Evolutionary conservation across 2,113 vertebrate species (phyloP), one percentile per base, ranked within the genome.

Genomic region (Rhadina sibilatrix): DNA sequence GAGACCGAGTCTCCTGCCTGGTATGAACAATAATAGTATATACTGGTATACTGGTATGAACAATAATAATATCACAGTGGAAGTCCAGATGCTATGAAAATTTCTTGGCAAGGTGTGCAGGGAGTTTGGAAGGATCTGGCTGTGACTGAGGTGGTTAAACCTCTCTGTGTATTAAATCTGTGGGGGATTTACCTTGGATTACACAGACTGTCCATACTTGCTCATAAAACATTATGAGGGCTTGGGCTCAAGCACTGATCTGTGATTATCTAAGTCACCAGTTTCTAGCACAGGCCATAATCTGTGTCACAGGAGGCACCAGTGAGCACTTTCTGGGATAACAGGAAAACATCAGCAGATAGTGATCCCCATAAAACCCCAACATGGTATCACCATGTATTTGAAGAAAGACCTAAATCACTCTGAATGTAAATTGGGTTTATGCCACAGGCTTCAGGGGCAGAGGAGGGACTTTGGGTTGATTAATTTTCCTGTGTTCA

Each of bases 1-100:
- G 35, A 30, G 42, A 15, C 12, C 9, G 12, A n/a, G n/a, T 35
- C 0, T 2, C 13, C 2, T 2, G 47, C 6, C 11, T 46, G 60
- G 25, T 13, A 8, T 21, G 25, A n/a, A 25, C 30, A 50, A 50
- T 5, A 74, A 40, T 12, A 24, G 28, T 50, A 52, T 27, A 27
- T 53, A 53, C 50, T 53, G 50, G 10, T 19, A 53, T 19, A 30
- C 21, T 40, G 28, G 6, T 9, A 8, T 24, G 33, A 42, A 25
- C 25, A 50, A 50, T 7, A 70, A 46, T 12, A 25, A 61, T 35
- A n/a, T 23, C 9, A 22, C 4, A 42, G 10, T 30, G 20, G 23
- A 83, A 68, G 6, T 40, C 9, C 15, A 3, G 6, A 4, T 4
- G 10, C 5, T 30, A 4, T 71, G 19, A 8, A 60, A 12, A 21